Conservation (phyloP, 2,113 vertebrate genomes). For the Ornithorhynchus anatinus region DNA sequence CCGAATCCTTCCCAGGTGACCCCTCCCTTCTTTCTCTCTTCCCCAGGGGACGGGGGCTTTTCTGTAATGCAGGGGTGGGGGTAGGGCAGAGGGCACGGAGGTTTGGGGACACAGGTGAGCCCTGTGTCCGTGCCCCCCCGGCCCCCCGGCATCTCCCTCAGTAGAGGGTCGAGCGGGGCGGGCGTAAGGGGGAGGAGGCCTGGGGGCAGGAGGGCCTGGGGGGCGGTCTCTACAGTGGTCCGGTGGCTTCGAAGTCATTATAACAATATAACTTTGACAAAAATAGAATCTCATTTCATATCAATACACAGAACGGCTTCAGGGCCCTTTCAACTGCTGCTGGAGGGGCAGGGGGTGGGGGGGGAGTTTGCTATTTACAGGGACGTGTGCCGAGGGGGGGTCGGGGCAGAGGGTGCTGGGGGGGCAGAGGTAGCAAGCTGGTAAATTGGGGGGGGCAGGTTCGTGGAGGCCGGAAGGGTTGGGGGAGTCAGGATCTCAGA, state of each 20-base stretch:
- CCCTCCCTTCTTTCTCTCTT: too few relatives aligned
- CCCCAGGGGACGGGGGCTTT: neutral
- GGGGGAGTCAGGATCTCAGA: accelerated
- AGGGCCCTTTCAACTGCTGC: slow-evolving; percentile 68
- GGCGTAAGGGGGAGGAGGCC: neutral
- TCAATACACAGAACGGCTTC: slow-evolving; percentile 74
- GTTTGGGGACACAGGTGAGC: too few relatives aligned
- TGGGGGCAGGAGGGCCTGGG: neutral
- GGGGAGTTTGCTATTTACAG: slow-evolving; percentile 24
- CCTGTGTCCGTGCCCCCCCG: too few relatives aligned
- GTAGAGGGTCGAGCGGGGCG: neutral
- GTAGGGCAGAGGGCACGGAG: neutral
- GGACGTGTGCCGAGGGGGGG: neutral
- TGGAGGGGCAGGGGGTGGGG: slow-evolving; percentile 17
- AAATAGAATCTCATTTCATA: slow-evolving; percentile 83
- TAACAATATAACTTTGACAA: slow-evolving; percentile 83
- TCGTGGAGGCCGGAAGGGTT: too few relatives aligned
- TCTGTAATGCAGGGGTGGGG: neutral
- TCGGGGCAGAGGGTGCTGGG: neutral
- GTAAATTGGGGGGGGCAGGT: too few relatives aligned
- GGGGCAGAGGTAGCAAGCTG: accelerated
- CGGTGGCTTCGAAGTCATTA: slow-evolving; percentile 68
- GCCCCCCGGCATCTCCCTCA: too few relatives aligned
- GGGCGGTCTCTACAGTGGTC: slow-evolving; percentile 64
- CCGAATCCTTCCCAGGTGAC: too few relatives aligned